Evolutionary conservation across 2,113 vertebrate genomes (phyloP).

Genomic region (Saccopteryx leptura): DNA sequence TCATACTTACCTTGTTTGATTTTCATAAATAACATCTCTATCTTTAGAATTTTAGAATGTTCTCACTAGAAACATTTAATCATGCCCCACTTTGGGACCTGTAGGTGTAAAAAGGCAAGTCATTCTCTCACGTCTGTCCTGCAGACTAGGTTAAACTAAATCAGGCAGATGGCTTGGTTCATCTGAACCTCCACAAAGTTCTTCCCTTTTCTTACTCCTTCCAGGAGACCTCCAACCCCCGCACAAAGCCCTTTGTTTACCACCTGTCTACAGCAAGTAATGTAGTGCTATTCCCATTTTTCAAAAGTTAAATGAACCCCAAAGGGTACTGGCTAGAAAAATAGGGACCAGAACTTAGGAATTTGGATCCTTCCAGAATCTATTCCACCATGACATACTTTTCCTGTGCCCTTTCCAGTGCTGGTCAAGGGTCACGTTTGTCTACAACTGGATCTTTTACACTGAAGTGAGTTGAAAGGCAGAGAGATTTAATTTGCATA

Average conservation of each 20-base stretch:
- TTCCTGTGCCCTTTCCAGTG: neutral
- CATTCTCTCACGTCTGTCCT: neutral
- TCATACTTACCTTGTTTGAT: neutral
- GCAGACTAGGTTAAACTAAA: neutral
- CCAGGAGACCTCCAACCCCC: neutral
- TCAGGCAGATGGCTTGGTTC: neutral
- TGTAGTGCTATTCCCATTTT: neutral
- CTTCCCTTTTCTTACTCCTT: neutral
- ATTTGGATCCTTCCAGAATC: neutral
- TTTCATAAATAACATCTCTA: slow-evolving; percentile 10
- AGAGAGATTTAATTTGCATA: slow-evolving; percentile 31
- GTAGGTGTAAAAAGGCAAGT: neutral
- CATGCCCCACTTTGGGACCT: neutral
- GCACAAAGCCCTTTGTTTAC: neutral
- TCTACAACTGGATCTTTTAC: neutral
- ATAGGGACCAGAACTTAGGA: neutral
- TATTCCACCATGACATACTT: neutral
- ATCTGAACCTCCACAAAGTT: neutral
- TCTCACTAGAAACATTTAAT: slow-evolving; percentile 24
- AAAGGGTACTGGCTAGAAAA: neutral
- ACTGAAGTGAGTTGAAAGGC: neutral
- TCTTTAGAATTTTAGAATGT: slow-evolving; percentile 51
- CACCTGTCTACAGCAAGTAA: neutral
- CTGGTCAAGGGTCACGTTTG: neutral
- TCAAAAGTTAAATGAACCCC: neutral